These are phyloP conservation scores for Seira musarum DNA, from an alignment of 2,888 invertebrate genomes.

Conservation along the genomic window DNA sequence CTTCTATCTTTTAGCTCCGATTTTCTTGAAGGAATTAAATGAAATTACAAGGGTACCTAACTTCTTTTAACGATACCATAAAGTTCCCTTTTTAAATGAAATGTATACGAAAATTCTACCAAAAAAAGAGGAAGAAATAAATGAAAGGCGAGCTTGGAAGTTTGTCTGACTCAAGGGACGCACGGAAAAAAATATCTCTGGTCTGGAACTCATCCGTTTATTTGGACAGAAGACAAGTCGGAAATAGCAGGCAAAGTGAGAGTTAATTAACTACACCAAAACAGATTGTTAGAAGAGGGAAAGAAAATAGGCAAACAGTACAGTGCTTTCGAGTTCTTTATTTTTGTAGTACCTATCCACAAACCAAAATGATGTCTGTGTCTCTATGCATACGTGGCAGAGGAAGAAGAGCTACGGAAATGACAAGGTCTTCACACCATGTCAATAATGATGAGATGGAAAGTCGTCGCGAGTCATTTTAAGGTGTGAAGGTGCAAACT, in stretches of 20 bases:
- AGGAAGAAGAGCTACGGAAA: neutral
- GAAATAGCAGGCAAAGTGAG: conserved; percentile 17
- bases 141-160: neutral
- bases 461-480: neutral
- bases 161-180: neutral
- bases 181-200: conserved; percentile 1
- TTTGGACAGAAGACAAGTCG: conserved; percentile 15
- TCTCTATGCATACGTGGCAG: neutral
- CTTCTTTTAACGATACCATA: conserved; percentile 12
- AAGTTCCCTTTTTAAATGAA: conserved; percentile 15
- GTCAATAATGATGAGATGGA: conserved; percentile 19
- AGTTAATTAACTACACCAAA: conserved; percentile 55
- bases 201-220: conserved; percentile 9
- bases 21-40: conserved; percentile 12
- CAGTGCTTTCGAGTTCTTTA: neutral
- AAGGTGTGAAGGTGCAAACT: neutral
- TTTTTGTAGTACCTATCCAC: neutral
- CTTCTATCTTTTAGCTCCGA: neutral
- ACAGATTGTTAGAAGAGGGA: conserved; percentile 37
- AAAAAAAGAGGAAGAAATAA: neutral
- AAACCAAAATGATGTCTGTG: too few species aligned
- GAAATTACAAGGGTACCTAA: conserved; percentile 6
- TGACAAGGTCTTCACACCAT: neutral
- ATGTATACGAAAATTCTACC: neutral
- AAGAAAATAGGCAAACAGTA: neutral